Base-by-base conservation (phyloP, 2,888 invertebrate genomes). In the Leptinotarsa haldemani region DNA sequence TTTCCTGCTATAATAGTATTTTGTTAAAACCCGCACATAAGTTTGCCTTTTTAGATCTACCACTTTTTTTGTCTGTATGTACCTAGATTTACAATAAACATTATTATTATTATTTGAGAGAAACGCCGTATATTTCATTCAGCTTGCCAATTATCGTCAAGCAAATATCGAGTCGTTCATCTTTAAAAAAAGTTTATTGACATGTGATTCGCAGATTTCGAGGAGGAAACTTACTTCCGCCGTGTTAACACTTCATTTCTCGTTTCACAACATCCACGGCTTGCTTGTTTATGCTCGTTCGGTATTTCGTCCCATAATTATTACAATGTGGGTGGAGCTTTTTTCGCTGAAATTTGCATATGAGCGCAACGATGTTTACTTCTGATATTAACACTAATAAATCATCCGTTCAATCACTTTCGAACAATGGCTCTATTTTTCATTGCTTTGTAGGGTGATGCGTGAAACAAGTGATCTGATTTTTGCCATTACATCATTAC, bases 141-240 rank as follows among this genome's bases (percentile, higher is more conserved):
- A 12, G 9, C 40, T 40, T 9, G 0, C 9, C 5, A 16, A 61
- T 61, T 61, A 40, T 61, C 61, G 25, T n/a, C 30, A 30, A 61
- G 30, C 61, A 30, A 61, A 61, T 40, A 30, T 30, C 67, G 25
- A 48, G 53, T 67, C 48, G 56, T 16, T 74, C 69, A 69, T 61
- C 71, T 68, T 69, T 52, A 58, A 73, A 74, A 74, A 74, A 74
- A 73, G 75, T 74, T 74, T 78, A 72, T 77, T 78, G 74, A 76
- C 79, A 76, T 74, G 71, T 77, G 77, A 75, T 79, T 78, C 77
- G 78, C 79, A 77, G 78, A 79, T 79, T 78, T 79, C 74, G 69
- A 67, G 74, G 71, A 79, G 79, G 79, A 79, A 79, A 76, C 74
- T 65, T 74, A 78, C 79, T 79, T 79, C 79, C 79, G 76, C 53